Evolutionary conservation across 2,888 invertebrate genomes (phyloP).

Genomic region (Agelastica alni): DNA sequence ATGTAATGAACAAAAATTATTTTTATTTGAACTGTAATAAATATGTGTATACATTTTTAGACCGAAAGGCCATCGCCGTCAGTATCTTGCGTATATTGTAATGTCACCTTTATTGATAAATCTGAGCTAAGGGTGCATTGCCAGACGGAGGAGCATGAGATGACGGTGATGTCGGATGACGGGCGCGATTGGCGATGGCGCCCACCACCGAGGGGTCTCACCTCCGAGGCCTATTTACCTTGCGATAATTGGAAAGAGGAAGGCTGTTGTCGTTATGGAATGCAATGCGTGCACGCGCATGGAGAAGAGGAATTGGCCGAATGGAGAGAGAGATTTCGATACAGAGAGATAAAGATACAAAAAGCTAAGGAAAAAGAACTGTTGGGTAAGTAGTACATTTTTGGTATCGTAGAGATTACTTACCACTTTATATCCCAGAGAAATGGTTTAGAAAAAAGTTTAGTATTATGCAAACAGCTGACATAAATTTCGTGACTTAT

Average conservation of each 20-base stretch:
- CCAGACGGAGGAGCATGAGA: constrained; percentile 63
- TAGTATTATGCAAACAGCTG: no score
- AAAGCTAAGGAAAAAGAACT: constrained; percentile 69
- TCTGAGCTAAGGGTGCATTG: constrained; percentile 64
- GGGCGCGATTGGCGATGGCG: constrained; percentile 71
- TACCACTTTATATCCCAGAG: no score
- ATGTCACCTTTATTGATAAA: constrained; percentile 61
- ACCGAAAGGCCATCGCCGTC: constrained; percentile 33
- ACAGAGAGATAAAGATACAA: constrained; percentile 66
- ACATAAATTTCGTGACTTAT: no score
- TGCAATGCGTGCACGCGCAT: constrained; percentile 76
- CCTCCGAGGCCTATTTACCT: constrained; percentile 66
- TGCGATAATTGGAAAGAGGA: constrained; percentile 65
- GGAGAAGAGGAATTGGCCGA: constrained; percentile 71
- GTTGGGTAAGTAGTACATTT: constrained; percentile 62
- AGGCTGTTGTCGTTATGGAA: constrained; percentile 68
- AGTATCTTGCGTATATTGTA: constrained; percentile 62
- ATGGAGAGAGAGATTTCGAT: constrained; percentile 74
- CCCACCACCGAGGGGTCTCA: constrained; percentile 70
- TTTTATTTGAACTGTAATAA: no score
- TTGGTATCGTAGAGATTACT: no score
- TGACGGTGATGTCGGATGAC: constrained; percentile 70
- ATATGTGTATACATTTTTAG: constrained; percentile 32
- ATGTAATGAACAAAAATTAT: no score
- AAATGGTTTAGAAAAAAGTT: no score